Base-by-base conservation (phyloP, 2,888 invertebrate species). In the Dugesia japonica region DNA sequence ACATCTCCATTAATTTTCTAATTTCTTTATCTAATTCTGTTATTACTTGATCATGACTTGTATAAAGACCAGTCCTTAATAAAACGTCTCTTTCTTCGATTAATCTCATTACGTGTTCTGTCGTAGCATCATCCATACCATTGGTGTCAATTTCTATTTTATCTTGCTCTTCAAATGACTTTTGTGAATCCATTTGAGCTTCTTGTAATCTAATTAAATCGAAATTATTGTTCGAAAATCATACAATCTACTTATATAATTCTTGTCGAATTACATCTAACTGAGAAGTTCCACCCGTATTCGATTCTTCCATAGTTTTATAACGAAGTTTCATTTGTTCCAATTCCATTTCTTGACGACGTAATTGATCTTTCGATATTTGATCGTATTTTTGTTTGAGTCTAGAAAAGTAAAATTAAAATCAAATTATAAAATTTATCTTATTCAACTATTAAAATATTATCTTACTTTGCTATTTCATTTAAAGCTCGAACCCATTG, bases 11-110 rank as follows among this genome's bases (percentile, higher is more conserved):
- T 56, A 56, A 23, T 56, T 56, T 56, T 56, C 83, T 79, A 31
- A 85, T 85, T 78, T 85, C 84, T 78, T 82, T 79, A 78, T 85
- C 85, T n/a, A 85, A 81, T 77, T 85, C 85, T 1, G 82, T 81
- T 42, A 85, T 85, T 73, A 85, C 83, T 74, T 81, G 81, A 79
- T 85, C 85, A 56, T 83, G 82, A 31, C 81, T 82, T 26, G 82
- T 81, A 80, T 85, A 85, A 15, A 84, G 83, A n/a, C 85, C 85
- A 20, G 85, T 84, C 73, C 82, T 79, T 31, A 85, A 80, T n/a
- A 85, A 79, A 0, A 82, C 82, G 79, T 85, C 85, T 17, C 84
- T 80, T 78, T 85, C 84, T 77, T 84, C 83, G 15, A 84, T 82
- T 42, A 85, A 80, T 26, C 83, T 79, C 1, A 82, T 81, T 27